phyloP scores from a whole-genome alignment of 2,113 vertebrate genomes.

The Toxostoma redivivum region DNA sequence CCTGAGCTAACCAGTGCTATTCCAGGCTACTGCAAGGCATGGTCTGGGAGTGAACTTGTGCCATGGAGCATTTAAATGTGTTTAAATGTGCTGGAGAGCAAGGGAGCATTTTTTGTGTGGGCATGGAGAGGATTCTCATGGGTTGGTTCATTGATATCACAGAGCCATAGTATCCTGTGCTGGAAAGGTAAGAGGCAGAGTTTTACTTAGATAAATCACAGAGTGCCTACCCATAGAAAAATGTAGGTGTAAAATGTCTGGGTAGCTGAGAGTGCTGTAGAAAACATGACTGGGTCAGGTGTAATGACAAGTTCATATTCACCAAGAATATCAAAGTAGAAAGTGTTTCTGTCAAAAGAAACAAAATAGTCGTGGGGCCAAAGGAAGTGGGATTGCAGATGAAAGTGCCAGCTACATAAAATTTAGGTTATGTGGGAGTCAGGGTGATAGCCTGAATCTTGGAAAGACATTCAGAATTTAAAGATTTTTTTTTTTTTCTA shows the following conservation, averaged over 20 bases:
- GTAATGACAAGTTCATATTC: neutral
- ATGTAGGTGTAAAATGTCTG: neutral
- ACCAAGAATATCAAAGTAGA: neutral
- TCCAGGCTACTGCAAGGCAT: neutral
- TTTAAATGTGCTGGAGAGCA: neutral
- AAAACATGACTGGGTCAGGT: neutral
- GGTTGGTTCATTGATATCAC: neutral
- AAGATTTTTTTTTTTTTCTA: neutral
- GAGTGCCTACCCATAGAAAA: neutral
- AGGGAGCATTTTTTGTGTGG: fast-evolving
- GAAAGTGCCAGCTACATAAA: neutral
- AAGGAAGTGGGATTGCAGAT: neutral
- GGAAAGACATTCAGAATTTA: neutral
- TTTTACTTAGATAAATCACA: neutral
- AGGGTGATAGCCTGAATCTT: neutral
- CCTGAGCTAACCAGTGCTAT: neutral
- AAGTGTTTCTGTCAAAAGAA: neutral
- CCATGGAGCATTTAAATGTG: neutral
- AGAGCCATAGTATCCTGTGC: neutral
- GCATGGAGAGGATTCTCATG: neutral
- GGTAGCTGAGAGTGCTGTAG: neutral
- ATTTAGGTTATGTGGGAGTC: neutral
- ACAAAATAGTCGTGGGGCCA: neutral
- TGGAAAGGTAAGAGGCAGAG: neutral
- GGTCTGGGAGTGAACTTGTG: neutral